Base-by-base conservation (phyloP, 2,888 invertebrate genomes). In the Rotaria magnacalcarata region DNA sequence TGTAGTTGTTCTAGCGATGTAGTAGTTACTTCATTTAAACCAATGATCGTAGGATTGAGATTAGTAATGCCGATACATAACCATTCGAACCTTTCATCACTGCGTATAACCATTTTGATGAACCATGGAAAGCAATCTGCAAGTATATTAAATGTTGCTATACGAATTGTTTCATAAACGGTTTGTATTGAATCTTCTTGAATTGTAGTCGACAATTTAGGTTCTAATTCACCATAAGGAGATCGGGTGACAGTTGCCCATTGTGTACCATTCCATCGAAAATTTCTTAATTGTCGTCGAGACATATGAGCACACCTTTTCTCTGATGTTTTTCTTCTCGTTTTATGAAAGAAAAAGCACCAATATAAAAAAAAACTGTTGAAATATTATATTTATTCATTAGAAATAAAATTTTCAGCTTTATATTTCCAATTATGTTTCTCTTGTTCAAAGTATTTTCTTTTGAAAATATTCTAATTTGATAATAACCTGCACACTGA, bases 111-210 rank as follows among this genome's bases (percentile, higher is more conserved):
- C 75, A 75, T 75, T 43, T 75, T 24, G 1, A 75, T 75, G 10
- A 75, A 75, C 75, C 75, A 75, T 24, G 75, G 75, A 43, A 75
- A 75, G 21, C 75, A 43, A 75, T 75, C 75, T 7, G 75, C 75
- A 7, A 75, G 43, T 41, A 75, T 43, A 24, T 75, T 75, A 4
- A 75, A 75, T 41, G 75, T 75, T 4, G n/a, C n/a, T n/a, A n/a
- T n/a, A n/a, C n/a, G n/a, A n/a, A n/a, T n/a, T n/a, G 75, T 43
- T 11, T 43, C 41, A 43, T 43, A 43, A 75, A 43, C 27, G 7
- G 43, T n/a, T 27, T n/a, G n/a, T 24, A 60, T 67, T 5, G 67
- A 34, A 43, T 43, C 21, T 5, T 21, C 19, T 21, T 43, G 16
- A 43, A 24, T 21, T 41, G 27, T 41, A 14, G 2, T 19, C 21